Conservation (phyloP, 2,113 vertebrate genomes). For the Illadopsis cleaveri region DNA sequence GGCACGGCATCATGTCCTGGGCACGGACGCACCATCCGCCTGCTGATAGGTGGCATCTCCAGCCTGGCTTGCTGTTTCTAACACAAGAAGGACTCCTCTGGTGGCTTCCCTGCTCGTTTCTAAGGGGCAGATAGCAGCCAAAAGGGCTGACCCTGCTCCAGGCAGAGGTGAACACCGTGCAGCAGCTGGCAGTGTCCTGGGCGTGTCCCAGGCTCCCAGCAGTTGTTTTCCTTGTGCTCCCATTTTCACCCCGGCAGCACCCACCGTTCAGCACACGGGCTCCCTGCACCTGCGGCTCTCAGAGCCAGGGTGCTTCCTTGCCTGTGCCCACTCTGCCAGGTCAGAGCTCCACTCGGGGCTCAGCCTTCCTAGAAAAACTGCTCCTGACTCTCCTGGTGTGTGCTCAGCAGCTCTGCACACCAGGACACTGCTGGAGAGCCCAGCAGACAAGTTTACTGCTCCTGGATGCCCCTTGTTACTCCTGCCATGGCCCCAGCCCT, state of each 20-base stretch:
- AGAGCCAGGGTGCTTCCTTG: rapidly evolving
- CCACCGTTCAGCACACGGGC: neutral
- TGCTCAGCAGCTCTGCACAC: neutral
- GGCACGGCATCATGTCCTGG: too few relatives aligned
- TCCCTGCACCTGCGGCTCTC: neutral
- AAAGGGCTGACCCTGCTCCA: neutral
- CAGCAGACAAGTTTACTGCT: neutral
- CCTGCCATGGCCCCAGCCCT: neutral
- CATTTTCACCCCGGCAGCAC: neutral
- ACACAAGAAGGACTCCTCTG: neutral
- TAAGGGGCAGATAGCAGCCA: neutral
- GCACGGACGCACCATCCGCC: neutral
- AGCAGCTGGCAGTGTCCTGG: neutral
- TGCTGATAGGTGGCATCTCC: neutral
- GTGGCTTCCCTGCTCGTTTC: neutral
- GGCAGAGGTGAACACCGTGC: neutral
- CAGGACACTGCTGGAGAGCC: neutral
- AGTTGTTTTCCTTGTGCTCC: neutral
- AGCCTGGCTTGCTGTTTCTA: neutral
- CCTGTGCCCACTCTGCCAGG: neutral
- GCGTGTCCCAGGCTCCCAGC: rapidly evolving
- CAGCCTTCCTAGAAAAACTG: neutral
- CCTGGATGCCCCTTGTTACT: neutral
- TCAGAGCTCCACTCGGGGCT: neutral
- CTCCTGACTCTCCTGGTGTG: neutral